Base-by-base conservation (phyloP, 1,140 invertebrate genomes). In the Ephestia elutella region DNA sequence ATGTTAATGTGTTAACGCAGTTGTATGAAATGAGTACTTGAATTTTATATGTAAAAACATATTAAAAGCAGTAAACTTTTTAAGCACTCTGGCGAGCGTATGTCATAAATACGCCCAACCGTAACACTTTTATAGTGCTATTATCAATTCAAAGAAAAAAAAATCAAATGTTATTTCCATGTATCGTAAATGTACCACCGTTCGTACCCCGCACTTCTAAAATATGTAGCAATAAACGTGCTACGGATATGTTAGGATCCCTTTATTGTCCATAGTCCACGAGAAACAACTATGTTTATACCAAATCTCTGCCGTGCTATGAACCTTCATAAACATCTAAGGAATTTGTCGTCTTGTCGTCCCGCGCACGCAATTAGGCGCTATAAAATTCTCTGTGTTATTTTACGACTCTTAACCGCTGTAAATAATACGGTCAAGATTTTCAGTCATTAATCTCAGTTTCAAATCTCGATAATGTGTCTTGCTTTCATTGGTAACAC, bases 211-310 rank as follows among this genome's bases (percentile, higher is more conserved):
- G 58, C 66, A 68, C 69, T 65, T 70, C 65, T 84, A 80, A 86
- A 84, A 82, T 86, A 80, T 79, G 75, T 80, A 71, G 75, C 75
- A 77, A 84, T 84, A 86, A 86, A 86, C 68, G 60, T 63, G 64
- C 65, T 63, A 73, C 63, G 68, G 68, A 76, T 65, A 68, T 78
- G 78, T 78, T 75, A 76, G 76, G 72, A 75, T 74, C 66, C 71
- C 73, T 86, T 84, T 86, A 84, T 84, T 83, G 80, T 76, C 71
- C 38, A 57, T 55, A 49, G 62, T 70, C 71, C 68, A 76, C 75
- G 71, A 78, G 80, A 78, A 71, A 67, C 57, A 63, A 58, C 64
- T 66, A 61, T 63, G 58, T 60, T 71, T 75, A 73, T 75, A 73
- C 73, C 65, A 70, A 71, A 80, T 78, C 63, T 73, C 63, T 59